A percentile compares a stretch with the other conserved stretches of the same genome.
Conservation (phyloP, 2,797 vertebrate species). For the Tarsius wallacei region DNA sequence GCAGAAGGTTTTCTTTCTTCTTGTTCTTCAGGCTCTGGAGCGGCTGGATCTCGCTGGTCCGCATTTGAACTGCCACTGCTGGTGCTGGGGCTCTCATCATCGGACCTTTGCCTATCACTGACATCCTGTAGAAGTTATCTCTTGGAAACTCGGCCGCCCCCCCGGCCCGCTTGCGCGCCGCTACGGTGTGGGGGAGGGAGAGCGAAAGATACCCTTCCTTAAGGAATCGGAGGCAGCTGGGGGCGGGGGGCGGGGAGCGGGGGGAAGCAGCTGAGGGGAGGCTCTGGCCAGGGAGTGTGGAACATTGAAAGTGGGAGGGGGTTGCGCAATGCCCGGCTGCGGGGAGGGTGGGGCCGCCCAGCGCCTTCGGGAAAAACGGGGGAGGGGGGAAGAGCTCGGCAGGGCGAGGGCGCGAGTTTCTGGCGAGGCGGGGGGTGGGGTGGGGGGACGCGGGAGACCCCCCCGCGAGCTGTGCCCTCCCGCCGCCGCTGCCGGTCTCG, state of each 20-base stretch:
- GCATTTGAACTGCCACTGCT: conserved; percentile 96
- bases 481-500: conserved; percentile 83
- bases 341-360: conserved; percentile 90
- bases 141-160: conserved; percentile 90
- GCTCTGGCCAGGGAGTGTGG: conserved; percentile 92
- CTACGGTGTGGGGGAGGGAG: conserved; percentile 90
- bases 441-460: conserved; percentile 83
- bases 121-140: conserved; percentile 92
- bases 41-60: conserved; percentile 95
- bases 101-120: conserved; percentile 96
- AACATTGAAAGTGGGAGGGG: conserved; percentile 92
- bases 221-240: conserved; percentile 90
- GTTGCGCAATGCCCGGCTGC: conserved; percentile 87
- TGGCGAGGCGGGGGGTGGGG: conserved; percentile 74
- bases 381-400: conserved; percentile 84
- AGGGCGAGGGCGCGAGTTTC: conserved; percentile 79
- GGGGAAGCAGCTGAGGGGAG: conserved; percentile 90
- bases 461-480: conserved; percentile 81
- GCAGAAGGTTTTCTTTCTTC: conserved; percentile 95
- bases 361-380: conserved; percentile 74
- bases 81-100: conserved; percentile 96
- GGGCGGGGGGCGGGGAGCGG: too few species aligned
- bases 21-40: conserved; percentile 94
- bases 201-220: conserved; percentile 90
- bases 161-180: conserved; percentile 92